These are phyloP conservation scores for Mirza zaza DNA, from an alignment of 2,113 vertebrate species.

Conservation along the genomic window DNA sequence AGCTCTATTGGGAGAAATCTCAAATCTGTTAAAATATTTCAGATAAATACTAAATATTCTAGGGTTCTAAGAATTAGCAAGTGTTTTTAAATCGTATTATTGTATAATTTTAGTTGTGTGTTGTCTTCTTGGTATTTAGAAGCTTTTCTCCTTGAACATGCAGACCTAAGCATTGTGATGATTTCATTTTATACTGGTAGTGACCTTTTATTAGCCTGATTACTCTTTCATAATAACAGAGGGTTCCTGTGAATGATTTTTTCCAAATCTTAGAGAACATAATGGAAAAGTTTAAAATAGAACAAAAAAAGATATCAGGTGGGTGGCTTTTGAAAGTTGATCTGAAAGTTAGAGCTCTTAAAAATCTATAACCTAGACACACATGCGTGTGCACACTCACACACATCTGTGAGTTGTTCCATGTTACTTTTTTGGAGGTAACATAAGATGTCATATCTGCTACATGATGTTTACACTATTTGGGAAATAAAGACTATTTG, in stretches of 20 bases:
- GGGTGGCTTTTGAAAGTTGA: background rate
- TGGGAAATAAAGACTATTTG: constrained; percentile 22
- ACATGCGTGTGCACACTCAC: no score
- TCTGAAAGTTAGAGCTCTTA: constrained; percentile 26
- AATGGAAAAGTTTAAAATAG: constrained; percentile 21
- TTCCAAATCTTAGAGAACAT: background rate
- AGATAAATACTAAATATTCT: background rate
- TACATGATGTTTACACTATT: background rate
- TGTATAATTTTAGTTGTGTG: constrained; percentile 14
- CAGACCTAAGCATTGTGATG: background rate
- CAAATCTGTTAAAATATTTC: constrained; percentile 16
- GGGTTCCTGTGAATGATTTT: constrained; percentile 30
- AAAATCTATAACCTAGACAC: background rate
- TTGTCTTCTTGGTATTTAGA: constrained; percentile 31
- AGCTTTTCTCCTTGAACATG: constrained; percentile 15
- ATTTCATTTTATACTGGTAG: constrained; percentile 23
- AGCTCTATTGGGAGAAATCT: background rate
- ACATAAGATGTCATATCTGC: background rate
- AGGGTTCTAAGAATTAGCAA: background rate
- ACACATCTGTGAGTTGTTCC: background rate
- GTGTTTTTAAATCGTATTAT: constrained; percentile 38
- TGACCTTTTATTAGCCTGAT: constrained; percentile 44
- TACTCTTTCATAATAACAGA: constrained; percentile 33
- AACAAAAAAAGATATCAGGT: background rate
- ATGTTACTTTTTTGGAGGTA: background rate